Percentiles rank a stretch among this genome's conserved stretches.
Evolutionary conservation across 2,797 vertebrate species (phyloP).

Genomic region (Morelia viridis): DNA sequence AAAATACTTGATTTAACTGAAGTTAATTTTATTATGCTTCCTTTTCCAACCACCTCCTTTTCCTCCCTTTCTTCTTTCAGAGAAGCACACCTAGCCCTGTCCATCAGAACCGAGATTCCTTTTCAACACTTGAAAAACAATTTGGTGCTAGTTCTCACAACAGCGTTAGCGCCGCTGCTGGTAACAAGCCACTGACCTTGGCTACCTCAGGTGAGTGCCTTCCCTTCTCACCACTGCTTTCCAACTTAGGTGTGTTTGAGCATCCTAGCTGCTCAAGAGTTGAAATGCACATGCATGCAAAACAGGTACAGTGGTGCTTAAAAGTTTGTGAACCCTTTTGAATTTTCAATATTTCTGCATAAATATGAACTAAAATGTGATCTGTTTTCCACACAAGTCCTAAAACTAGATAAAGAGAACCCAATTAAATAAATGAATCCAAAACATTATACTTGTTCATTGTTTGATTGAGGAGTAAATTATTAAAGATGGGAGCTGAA

Average conservation of each 20-base stretch:
- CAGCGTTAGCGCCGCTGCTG: slow-evolving; percentile 75
- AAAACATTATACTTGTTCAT: too few relatives aligned
- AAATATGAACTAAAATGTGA: too few relatives aligned
- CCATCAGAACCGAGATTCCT: slow-evolving; percentile 79
- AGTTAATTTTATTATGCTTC: neutral
- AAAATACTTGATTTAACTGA: neutral
- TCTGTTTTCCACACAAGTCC: too few relatives aligned
- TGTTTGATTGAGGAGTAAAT: too few relatives aligned
- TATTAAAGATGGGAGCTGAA: too few relatives aligned
- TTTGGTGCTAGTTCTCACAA: slow-evolving; percentile 78
- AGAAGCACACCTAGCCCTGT: slow-evolving; percentile 96
- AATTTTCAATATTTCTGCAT: too few relatives aligned
- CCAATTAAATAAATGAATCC: too few relatives aligned
- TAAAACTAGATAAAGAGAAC: too few relatives aligned
- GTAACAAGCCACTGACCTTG: slow-evolving; percentile 74
- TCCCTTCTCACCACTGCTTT: neutral
- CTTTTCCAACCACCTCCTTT: neutral
- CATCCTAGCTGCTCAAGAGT: neutral
- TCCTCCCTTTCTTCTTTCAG: slow-evolving; percentile 67
- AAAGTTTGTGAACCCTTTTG: too few relatives aligned
- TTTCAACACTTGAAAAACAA: slow-evolving; percentile 77
- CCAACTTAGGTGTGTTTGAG: accelerated
- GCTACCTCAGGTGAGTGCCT: slow-evolving; percentile 73
- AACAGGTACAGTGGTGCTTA: too few relatives aligned
- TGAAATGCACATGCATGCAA: too few relatives aligned